Evolutionary conservation across 1,140 invertebrate genomes (phyloP), one percentile per base, ranked within the genome.

Genomic region (Stegodyphus dumicola): DNA sequence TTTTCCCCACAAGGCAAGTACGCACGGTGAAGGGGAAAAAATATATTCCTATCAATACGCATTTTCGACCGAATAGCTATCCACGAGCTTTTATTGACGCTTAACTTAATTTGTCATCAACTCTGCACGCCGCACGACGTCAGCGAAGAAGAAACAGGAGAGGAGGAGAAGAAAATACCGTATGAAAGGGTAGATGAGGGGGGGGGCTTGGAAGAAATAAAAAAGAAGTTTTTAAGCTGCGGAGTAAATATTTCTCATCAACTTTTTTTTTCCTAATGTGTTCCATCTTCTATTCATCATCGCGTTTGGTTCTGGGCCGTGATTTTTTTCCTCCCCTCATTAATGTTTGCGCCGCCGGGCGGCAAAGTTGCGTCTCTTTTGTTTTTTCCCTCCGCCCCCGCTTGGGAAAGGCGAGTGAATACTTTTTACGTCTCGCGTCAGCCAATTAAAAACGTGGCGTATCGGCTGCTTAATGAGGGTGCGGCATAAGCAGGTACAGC

Each of bases 401-500:
- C 48, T 60, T 85, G 53, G 9, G 9, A 33, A 33, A 33, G 33
- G 33, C 33, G 33, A 33, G 33, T 33, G 33, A 33, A 33, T 33
- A 33, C 33, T 33, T 76, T 60, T 69, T 85, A 54, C 74, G 65
- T 69, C 64, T 77, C 81, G 73, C 74, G 81, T 18, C 81, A 70
- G 81, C 81, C 81, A 85, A 85, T 85, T 85, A 85, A 85, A 85
- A 33, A 33, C 33, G 33, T 33, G 33, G 33, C 33, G 33, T 33
- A 33, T 73, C 67, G 67, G 81, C 60, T 49, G 80, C 80, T 71
- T 85, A 85, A 85, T 85, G 81, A 85, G 81, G 81, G 81, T 85
- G 80, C 80, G 80, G 80, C 80, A 83, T 83, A 83, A 83, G 80
- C 80, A 83, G 80, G 80, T 83, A 83, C 67, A 73, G 77, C 15